Conservation (phyloP, 2,797 vertebrate species). For the Anisognathus igniventris region DNA sequence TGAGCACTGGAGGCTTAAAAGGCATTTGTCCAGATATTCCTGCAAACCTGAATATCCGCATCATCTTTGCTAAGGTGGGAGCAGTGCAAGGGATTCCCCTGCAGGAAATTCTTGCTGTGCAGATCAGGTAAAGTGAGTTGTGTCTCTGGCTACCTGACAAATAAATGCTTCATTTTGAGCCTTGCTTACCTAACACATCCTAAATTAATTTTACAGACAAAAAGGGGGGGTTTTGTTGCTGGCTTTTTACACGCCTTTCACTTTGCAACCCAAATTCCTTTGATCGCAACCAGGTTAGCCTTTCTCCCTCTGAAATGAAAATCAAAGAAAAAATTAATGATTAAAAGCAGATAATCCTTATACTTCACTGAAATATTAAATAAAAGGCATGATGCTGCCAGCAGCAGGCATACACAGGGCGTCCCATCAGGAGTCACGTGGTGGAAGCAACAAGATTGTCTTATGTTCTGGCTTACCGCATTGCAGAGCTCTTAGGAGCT, state of each 20-base stretch:
- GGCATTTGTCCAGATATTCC: constrained; percentile 82
- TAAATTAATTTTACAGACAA: neutral
- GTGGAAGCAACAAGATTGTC: neutral
- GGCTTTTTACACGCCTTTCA: neutral
- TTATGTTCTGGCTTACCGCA: neutral
- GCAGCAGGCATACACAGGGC: neutral
- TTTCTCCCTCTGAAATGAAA: neutral
- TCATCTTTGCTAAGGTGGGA: constrained; percentile 75
- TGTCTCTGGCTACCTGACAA: neutral
- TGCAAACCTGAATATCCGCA: constrained; percentile 78
- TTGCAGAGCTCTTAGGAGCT: neutral
- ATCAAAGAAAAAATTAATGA: neutral
- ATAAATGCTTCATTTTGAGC: neutral
- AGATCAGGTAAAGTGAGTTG: constrained; percentile 78
- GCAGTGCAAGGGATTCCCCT: constrained; percentile 76
- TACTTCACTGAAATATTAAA: neutral
- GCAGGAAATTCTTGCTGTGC: constrained; percentile 78
- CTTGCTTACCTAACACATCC: neutral
- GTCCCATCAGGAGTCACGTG: neutral
- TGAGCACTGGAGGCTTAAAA: neutral
- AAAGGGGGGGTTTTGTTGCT: neutral
- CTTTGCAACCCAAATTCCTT: neutral
- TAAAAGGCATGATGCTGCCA: neutral
- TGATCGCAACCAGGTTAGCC: neutral
- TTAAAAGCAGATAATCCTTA: neutral